A percentile compares a stretch with the other conserved stretches of the same genome.
Conservation (phyloP, 1,140 invertebrate species). For the Zaprionus camerounensis region DNA sequence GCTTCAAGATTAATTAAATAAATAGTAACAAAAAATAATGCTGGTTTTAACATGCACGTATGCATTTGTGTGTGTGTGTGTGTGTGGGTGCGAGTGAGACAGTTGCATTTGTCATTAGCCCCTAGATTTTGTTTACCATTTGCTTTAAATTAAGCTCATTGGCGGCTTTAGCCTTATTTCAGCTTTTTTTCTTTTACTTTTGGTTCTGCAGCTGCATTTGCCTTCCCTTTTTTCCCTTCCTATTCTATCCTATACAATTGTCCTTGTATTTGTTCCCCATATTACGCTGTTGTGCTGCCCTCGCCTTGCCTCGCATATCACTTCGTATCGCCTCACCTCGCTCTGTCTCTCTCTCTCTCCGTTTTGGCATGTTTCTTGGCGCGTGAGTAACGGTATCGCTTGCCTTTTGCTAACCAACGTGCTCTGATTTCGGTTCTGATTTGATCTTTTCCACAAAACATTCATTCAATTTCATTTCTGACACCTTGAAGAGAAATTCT, state of each 20-base stretch:
- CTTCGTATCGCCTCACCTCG: neutral
- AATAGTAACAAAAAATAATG: too few relatives aligned
- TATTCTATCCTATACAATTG: neutral
- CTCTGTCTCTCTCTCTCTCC: neutral
- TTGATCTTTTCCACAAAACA: conserved; percentile 37
- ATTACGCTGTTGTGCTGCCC: neutral
- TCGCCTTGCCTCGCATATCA: neutral
- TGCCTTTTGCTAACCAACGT: neutral
- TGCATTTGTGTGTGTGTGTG: neutral
- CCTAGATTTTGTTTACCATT: conserved; percentile 34
- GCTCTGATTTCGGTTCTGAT: conserved; percentile 25
- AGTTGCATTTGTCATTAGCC: conserved; percentile 9
- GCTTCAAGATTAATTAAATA: too few relatives aligned
- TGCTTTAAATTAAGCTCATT: conserved; percentile 42
- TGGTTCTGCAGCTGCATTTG: neutral
- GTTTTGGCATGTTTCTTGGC: neutral
- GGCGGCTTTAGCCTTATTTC: conserved; percentile 20
- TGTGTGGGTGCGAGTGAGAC: neutral
- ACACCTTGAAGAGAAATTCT: conserved; percentile 32
- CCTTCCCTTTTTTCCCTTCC: too few relatives aligned
- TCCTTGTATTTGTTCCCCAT: neutral
- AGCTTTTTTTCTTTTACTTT: conserved; percentile 5
- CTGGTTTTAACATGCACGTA: neutral
- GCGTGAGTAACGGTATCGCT: conserved; percentile 3
- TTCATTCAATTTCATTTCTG: conserved; percentile 55